These are phyloP conservation scores for Anas bahamensis DNA, from an alignment of 2,797 vertebrate species.

Conservation along the genomic window DNA sequence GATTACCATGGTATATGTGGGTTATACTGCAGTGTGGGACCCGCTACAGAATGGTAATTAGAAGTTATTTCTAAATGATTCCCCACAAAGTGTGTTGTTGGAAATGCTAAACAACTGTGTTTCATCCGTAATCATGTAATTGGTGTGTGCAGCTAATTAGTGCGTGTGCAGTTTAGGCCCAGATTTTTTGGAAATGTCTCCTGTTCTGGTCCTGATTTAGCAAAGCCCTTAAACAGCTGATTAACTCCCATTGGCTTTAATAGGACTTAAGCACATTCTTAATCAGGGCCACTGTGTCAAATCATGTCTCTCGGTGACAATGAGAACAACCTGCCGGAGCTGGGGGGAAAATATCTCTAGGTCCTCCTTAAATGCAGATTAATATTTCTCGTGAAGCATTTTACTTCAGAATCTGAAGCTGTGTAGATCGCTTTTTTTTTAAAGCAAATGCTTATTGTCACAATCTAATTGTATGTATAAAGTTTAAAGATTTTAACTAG, in stretches of 20 bases:
- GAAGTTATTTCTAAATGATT: conserved; percentile 50
- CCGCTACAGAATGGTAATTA: conserved; percentile 52
- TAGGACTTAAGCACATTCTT: conserved; percentile 68
- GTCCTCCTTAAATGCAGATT: conserved; percentile 25
- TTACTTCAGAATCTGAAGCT: neutral
- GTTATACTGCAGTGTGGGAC: conserved; percentile 43
- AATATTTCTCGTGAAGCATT: neutral
- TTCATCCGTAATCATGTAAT: conserved; percentile 56
- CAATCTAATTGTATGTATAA: conserved; percentile 58
- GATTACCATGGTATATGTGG: neutral
- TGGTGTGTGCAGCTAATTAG: conserved; percentile 58
- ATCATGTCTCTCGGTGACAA: conserved; percentile 54
- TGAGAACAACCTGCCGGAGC: conserved; percentile 29
- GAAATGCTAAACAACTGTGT: conserved; percentile 49
- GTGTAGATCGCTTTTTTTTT: neutral
- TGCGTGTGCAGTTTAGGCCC: conserved; percentile 30
- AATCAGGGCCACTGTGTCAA: conserved; percentile 64
- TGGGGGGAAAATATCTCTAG: neutral
- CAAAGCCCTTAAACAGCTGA: conserved; percentile 74
- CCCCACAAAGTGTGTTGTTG: conserved; percentile 18
- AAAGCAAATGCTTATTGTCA: conserved; percentile 42
- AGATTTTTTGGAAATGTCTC: conserved; percentile 71
- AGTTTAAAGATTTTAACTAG: conserved; percentile 68
- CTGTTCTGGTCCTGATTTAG: conserved; percentile 72
- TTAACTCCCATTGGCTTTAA: conserved; percentile 71